Percentiles rank a stretch among this genome's conserved stretches.
These are phyloP conservation scores for Leucozona laternaria DNA, from an alignment of 2,888 invertebrate species.

Conservation along the genomic window DNA sequence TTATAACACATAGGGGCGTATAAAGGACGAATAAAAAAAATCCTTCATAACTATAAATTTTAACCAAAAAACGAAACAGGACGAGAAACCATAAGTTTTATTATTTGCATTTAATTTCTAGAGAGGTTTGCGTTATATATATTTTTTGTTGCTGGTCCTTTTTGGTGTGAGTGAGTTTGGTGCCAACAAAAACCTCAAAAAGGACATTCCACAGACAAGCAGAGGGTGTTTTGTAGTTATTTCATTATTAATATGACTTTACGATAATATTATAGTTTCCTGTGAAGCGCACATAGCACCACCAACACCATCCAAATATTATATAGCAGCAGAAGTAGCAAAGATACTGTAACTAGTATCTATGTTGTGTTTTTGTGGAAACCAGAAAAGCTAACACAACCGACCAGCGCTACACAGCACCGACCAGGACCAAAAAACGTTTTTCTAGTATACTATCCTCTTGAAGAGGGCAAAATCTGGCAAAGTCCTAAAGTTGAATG, in stretches of 20 bases:
- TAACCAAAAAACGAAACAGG: constrained; percentile 34
- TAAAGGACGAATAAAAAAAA: constrained; percentile 8
- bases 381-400: constrained; percentile 14
- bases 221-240: constrained; percentile 60
- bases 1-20: constrained; percentile 35
- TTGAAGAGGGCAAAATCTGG: constrained; percentile 54
- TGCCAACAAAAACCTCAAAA: constrained; percentile 14
- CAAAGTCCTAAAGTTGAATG: constrained; percentile 68
- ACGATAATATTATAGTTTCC: constrained; percentile 69
- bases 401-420: background rate
- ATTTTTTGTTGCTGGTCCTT: background rate
- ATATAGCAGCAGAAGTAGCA: background rate
- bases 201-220: constrained; percentile 2
- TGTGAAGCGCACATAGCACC: constrained; percentile 11
- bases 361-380: constrained; percentile 50
- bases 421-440: background rate
- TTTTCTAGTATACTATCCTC: background rate
- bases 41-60: constrained; percentile 24
- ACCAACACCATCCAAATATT: background rate
- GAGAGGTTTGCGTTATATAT: constrained; percentile 5
- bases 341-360: constrained; percentile 2
- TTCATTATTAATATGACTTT: constrained; percentile 75
- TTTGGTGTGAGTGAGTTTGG: constrained; percentile 8
- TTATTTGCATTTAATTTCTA: constrained; percentile 64
- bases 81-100: constrained; percentile 69